phyloP scores from a whole-genome alignment of 2,113 vertebrate species.

The Glareola pratincola region DNA sequence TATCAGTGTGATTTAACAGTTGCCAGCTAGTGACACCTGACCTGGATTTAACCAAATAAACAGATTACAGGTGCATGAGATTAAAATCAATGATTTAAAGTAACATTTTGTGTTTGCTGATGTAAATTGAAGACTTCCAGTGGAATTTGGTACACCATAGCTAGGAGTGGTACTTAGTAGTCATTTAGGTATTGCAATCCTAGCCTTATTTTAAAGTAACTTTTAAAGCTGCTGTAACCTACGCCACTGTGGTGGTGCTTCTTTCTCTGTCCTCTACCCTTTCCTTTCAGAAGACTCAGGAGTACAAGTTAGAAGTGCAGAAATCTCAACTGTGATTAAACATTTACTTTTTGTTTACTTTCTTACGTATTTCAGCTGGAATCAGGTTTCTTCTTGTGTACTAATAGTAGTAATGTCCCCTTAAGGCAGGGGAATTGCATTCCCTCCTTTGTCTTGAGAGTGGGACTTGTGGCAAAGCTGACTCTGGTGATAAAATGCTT shows the following conservation, averaged over 20 bases:
- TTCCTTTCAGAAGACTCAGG: background rate
- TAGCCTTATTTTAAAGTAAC: background rate
- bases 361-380: background rate
- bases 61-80: background rate
- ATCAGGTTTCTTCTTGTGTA: background rate
- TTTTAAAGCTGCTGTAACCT: background rate
- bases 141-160: background rate
- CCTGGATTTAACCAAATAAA: constrained; percentile 5
- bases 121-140: background rate
- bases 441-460: background rate
- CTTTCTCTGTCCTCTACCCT: background rate
- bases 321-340: background rate
- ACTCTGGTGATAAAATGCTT: background rate
- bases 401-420: background rate
- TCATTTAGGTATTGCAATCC: background rate
- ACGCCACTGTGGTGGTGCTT: background rate
- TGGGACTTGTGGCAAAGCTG: background rate
- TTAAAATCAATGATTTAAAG: background rate
- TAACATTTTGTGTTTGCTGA: background rate
- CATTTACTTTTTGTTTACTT: background rate
- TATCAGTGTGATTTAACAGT: background rate
- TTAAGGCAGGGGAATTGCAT: background rate
- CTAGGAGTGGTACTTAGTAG: background rate
- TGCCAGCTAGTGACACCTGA: background rate
- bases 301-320: background rate